Evolutionary conservation across 2,113 vertebrate species (phyloP).

Genomic region (Leucoraja erinaceus): DNA sequence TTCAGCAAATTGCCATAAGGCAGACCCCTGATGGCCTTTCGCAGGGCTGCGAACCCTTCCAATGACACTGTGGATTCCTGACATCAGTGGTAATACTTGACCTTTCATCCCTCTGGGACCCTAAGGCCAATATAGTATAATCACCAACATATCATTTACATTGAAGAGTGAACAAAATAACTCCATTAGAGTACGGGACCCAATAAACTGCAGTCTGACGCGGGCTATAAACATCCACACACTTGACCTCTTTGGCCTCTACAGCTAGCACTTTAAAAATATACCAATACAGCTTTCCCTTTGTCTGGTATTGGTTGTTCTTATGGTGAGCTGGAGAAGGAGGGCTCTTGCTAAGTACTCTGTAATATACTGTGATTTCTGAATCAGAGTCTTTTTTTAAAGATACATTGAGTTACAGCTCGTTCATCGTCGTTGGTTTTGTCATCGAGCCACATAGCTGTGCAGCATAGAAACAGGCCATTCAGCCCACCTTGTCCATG

Average conservation of each 20-base stretch:
- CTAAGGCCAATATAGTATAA: background rate
- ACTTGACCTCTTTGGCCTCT: constrained; percentile 26
- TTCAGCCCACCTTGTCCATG: too few relatives aligned
- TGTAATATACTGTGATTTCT: too few relatives aligned
- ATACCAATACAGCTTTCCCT: background rate
- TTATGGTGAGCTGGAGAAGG: too few relatives aligned
- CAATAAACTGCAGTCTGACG: background rate
- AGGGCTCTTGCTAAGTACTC: background rate
- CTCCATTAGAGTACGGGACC: background rate
- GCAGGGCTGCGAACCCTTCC: constrained; percentile 47
- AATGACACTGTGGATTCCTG: constrained; percentile 40
- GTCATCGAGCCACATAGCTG: background rate
- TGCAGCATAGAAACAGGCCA: too few relatives aligned
- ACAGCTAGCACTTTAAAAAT: background rate
- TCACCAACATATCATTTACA: constrained; percentile 35
- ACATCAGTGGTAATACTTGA: constrained; percentile 41
- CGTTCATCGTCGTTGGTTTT: background rate
- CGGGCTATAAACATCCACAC: constrained; percentile 23
- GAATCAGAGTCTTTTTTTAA: background rate
- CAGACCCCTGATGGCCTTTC: constrained; percentile 42
- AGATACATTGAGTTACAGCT: background rate
- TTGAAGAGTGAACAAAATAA: constrained; percentile 17
- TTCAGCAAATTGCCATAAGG: constrained; percentile 39
- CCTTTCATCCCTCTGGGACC: accelerated
- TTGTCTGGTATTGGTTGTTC: background rate